Conservation (phyloP, 2,113 vertebrate species). For the Halichoerus grypus region DNA sequence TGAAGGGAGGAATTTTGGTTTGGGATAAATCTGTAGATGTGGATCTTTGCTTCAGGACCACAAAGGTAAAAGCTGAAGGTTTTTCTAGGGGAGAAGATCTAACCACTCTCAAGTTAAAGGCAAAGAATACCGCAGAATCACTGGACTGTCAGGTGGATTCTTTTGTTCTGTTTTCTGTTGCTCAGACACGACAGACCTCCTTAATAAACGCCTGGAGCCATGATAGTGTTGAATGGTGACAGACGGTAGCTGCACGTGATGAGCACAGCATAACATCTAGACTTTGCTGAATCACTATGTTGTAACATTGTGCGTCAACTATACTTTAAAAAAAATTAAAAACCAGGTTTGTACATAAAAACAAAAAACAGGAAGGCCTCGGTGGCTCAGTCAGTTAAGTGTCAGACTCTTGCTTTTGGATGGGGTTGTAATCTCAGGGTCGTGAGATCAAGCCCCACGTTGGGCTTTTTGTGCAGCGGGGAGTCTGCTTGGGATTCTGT, state of each 20-base stretch:
- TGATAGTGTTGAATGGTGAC: background rate
- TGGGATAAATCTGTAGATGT: background rate
- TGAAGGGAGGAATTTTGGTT: background rate
- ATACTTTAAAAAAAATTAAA: background rate
- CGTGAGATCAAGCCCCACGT: too few species aligned
- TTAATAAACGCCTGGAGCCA: constrained; percentile 81
- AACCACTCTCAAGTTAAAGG: background rate
- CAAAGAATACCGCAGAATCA: background rate
- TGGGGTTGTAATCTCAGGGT: background rate
- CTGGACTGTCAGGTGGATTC: background rate
- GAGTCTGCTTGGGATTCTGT: background rate
- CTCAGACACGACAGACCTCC: constrained; percentile 84
- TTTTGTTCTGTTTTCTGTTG: constrained; percentile 24
- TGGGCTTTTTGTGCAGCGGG: background rate
- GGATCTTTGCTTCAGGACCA: background rate
- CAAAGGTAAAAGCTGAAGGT: background rate
- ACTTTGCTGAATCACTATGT: background rate
- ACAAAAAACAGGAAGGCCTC: background rate
- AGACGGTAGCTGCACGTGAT: background rate
- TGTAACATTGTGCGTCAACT: background rate
- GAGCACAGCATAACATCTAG: background rate
- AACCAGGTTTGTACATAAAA: background rate
- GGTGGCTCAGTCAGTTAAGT: background rate
- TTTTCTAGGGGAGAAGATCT: background rate
- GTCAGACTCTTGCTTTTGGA: background rate